phyloP scores from a whole-genome alignment of 2,113 vertebrate species.

The Strix aluco region DNA sequence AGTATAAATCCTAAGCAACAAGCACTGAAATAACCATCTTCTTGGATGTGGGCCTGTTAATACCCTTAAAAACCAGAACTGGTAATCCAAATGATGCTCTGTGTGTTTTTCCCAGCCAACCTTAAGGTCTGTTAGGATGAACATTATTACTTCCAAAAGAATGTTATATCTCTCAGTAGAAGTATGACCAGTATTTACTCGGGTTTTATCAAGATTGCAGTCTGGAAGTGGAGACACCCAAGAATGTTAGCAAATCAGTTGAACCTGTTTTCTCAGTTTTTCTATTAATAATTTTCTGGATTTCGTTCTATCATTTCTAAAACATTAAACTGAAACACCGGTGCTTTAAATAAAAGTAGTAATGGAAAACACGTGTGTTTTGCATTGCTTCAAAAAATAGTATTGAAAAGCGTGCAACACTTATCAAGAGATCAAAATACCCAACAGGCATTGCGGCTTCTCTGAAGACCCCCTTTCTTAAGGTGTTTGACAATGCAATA shows the following conservation, averaged over 20 bases:
- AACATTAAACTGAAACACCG: not conserved
- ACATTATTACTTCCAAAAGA: not conserved
- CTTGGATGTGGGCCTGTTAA: not conserved
- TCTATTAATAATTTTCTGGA: not conserved
- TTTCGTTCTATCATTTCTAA: not conserved
- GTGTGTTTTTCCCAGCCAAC: not conserved
- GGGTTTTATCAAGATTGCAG: not conserved
- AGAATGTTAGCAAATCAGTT: not conserved
- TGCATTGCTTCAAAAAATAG: not conserved
- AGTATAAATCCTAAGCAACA: conserved; percentile 7
- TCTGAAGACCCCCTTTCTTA: not conserved
- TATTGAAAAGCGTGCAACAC: not conserved
- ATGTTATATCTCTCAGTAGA: not conserved
- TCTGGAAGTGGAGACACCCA: not conserved
- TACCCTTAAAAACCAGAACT: not conserved
- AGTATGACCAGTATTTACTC: not conserved
- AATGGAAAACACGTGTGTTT: not conserved
- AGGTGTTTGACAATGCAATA: not conserved
- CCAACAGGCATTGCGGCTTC: not conserved
- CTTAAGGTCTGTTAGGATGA: not conserved
- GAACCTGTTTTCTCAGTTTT: not conserved
- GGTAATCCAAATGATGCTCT: not conserved
- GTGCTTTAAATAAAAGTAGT: not conserved
- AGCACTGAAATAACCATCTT: not conserved
- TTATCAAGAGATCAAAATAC: not conserved